Conservation (phyloP, 2,113 vertebrate genomes). For the Eretmochelys imbricata region DNA sequence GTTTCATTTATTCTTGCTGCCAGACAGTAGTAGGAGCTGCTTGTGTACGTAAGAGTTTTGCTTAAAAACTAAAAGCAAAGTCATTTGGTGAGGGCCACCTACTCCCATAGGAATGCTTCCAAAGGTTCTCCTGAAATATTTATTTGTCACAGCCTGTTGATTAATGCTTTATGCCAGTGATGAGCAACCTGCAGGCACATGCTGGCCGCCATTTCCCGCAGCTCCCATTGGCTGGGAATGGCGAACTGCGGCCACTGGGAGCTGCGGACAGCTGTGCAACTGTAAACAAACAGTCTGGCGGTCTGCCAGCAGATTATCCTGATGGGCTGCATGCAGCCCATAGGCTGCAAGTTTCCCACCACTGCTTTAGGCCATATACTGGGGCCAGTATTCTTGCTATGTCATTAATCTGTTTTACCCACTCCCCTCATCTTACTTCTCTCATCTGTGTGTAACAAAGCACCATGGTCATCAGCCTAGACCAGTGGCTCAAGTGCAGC, state of each 20-base stretch:
- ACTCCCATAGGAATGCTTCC: constrained; percentile 32
- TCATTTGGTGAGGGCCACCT: constrained; percentile 1
- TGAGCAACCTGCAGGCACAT: too few relatives aligned
- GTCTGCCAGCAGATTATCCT: too few relatives aligned
- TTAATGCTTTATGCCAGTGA: background rate
- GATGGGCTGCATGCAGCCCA: too few relatives aligned
- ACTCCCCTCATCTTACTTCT: background rate
- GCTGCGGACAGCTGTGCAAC: too few relatives aligned
- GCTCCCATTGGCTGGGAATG: too few relatives aligned
- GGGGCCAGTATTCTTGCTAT: background rate
- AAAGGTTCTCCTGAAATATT: constrained; percentile 8
- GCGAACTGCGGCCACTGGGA: too few relatives aligned
- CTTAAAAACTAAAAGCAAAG: background rate
- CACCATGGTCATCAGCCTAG: background rate
- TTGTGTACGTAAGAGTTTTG: background rate
- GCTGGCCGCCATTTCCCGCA: too few relatives aligned
- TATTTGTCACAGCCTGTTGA: background rate
- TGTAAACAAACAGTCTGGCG: too few relatives aligned
- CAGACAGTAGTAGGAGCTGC: background rate
- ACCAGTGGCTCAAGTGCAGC: background rate
- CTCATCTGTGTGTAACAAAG: background rate
- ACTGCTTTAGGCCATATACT: background rate
- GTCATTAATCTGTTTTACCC: background rate
- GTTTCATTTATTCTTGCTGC: background rate
- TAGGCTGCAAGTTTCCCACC: too few relatives aligned